Percentiles rank a stretch among this genome's conserved stretches.
These are phyloP conservation scores for Brachionus paranguensis DNA, from an alignment of 1,140 invertebrate species.

Conservation along the genomic window DNA sequence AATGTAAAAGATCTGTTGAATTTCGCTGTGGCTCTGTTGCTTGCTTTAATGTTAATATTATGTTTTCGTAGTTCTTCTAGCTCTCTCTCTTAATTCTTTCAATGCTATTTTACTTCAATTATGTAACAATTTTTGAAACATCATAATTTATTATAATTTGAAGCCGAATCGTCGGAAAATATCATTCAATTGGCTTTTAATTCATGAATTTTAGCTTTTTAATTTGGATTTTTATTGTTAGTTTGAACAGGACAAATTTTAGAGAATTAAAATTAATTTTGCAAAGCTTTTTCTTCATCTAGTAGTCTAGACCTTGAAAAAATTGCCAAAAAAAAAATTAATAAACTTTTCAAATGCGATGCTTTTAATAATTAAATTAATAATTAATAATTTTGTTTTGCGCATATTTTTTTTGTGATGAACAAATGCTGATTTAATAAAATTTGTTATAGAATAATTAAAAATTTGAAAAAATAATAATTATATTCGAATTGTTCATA, in stretches of 20 bases:
- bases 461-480: background rate
- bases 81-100: background rate
- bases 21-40: background rate
- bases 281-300: background rate
- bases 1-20: constrained; percentile 26
- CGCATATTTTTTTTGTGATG: background rate
- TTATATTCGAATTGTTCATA: background rate
- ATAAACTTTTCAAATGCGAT: background rate
- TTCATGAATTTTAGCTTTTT: background rate
- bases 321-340: background rate
- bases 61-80: background rate
- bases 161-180: background rate
- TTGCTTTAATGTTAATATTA: constrained; percentile 24
- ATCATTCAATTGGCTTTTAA: background rate
- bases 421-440: background rate
- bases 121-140: constrained; percentile 16
- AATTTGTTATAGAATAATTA: background rate
- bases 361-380: background rate
- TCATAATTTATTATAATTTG: constrained; percentile 34
- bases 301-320: background rate
- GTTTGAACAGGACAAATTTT: background rate
- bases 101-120: background rate
- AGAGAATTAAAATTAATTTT: background rate
- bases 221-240: background rate
- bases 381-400: background rate